phyloP scores from a whole-genome alignment of 2,888 invertebrate genomes.

The Sphecodes monilicornis region DNA sequence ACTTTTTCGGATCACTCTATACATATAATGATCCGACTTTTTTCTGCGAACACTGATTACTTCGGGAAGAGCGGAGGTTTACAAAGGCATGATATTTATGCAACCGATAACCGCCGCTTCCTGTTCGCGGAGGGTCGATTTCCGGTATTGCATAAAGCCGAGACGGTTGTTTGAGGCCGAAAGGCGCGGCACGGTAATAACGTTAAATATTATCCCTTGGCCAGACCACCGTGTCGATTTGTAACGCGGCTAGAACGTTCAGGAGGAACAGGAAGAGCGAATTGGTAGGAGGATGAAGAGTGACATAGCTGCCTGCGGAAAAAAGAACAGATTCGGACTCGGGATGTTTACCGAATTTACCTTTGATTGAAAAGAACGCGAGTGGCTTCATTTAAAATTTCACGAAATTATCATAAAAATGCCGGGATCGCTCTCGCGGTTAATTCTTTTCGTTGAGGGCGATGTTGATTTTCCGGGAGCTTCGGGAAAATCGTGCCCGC shows the following conservation, averaged over 20 bases:
- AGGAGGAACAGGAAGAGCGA: neutral
- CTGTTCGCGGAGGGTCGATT: slow-evolving; percentile 63
- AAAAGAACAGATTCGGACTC: neutral
- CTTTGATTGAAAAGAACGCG: slow-evolving; percentile 42
- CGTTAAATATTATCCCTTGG: slow-evolving; percentile 64
- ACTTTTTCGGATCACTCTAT: neutral
- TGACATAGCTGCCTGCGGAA: neutral
- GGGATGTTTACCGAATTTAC: slow-evolving; percentile 45
- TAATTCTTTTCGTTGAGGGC: slow-evolving; percentile 31
- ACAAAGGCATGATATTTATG: slow-evolving; percentile 49
- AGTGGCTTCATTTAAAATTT: slow-evolving; percentile 44
- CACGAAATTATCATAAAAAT: slow-evolving; percentile 42
- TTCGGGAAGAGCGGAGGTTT: slow-evolving; percentile 14
- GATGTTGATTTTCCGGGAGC: slow-evolving; percentile 59
- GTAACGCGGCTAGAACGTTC: slow-evolving; percentile 12
- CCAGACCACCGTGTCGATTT: slow-evolving; percentile 46
- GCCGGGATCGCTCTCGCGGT: slow-evolving; percentile 12
- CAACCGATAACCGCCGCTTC: slow-evolving; percentile 66
- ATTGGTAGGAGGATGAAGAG: neutral
- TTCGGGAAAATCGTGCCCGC: slow-evolving; percentile 36
- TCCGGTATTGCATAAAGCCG: slow-evolving; percentile 68
- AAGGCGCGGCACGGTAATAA: slow-evolving; percentile 61
- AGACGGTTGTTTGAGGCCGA: slow-evolving; percentile 44
- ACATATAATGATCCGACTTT: neutral
- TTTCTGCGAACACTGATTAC: slow-evolving; percentile 15